Percentiles rank a stretch among this genome's conserved stretches.
phyloP scores from a whole-genome alignment of 2,888 invertebrate species.

The Hypercompe scribonia region DNA sequence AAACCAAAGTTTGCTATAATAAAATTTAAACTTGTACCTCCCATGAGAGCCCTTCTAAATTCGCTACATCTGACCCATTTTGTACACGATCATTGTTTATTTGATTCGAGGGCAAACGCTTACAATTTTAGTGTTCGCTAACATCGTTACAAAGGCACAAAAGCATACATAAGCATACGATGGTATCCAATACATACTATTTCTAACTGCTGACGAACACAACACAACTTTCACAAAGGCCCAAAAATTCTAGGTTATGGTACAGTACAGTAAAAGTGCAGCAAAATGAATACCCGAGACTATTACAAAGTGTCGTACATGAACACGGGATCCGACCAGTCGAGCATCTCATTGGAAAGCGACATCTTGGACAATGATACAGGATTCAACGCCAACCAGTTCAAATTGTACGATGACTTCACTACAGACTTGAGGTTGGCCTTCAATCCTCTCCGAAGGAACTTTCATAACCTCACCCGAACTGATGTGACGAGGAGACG shows the following conservation, averaged over 20 bases:
- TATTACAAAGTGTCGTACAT: conserved; percentile 78
- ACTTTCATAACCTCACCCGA: conserved; percentile 65
- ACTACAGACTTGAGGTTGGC: conserved; percentile 77
- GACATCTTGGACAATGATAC: conserved; percentile 80
- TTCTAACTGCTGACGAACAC: conserved; percentile 57
- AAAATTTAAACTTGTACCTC: conserved; percentile 57
- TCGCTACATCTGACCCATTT: conserved; percentile 66
- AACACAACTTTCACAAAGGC: conserved; percentile 33
- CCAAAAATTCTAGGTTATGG: conserved; percentile 43
- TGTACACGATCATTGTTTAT: conserved; percentile 40
- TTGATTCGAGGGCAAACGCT: conserved; percentile 31
- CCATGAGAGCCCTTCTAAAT: conserved; percentile 72
- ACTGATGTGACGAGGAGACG: conserved; percentile 59
- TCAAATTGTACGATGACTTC: conserved; percentile 83
- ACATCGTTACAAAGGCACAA: conserved; percentile 21
- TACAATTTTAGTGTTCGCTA: conserved; percentile 47
- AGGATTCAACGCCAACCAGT: conserved; percentile 83
- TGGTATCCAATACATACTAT: conserved; percentile 71
- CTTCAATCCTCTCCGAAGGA: conserved; percentile 73
- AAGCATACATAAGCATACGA: conserved; percentile 37
- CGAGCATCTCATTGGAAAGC: conserved; percentile 60
- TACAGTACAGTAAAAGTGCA: conserved; percentile 42
- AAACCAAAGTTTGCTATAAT: conserved; percentile 51
- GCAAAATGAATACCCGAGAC: conserved; percentile 77
- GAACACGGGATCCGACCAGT: conserved; percentile 62